Conservation (phyloP, 2,113 vertebrate genomes). For the Melanotaenia duboulayi region DNA sequence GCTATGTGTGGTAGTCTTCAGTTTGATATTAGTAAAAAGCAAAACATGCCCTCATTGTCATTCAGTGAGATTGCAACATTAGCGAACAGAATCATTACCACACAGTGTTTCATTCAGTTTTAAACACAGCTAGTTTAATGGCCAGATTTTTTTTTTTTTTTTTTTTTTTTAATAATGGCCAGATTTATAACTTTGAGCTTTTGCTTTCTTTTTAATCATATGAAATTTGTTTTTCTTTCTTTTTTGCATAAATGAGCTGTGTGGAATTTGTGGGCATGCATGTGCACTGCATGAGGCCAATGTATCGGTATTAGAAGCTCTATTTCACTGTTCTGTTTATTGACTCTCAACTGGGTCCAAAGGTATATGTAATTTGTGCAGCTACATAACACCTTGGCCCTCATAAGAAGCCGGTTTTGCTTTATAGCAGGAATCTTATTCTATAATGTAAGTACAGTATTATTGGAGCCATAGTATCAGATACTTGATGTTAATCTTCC, state of each 20-base stretch:
- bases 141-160: slow-evolving; percentile 31
- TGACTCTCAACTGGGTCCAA: too few relatives aligned
- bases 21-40: neutral
- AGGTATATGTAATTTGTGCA: too few relatives aligned
- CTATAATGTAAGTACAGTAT: too few relatives aligned
- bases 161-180: too few relatives aligned
- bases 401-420: too few relatives aligned
- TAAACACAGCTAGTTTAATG: slow-evolving; percentile 12
- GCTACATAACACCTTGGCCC: too few relatives aligned
- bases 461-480: too few relatives aligned
- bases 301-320: too few relatives aligned
- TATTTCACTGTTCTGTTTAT: too few relatives aligned
- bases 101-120: slow-evolving; percentile 10
- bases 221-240: neutral
- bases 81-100: slow-evolving; percentile 18
- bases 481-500: too few relatives aligned
- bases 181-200: slow-evolving; percentile 28
- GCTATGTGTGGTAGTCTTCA: slow-evolving; percentile 7
- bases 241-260: neutral
- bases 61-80: slow-evolving; percentile 30
- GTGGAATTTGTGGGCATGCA: slow-evolving; percentile 5
- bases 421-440: too few relatives aligned
- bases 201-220: neutral
- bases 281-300: neutral
- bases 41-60: slow-evolving; percentile 11